Percentiles rank a stretch among this genome's conserved stretches.
phyloP scores from a whole-genome alignment of 2,888 invertebrate species.

The Fragum fragum region DNA sequence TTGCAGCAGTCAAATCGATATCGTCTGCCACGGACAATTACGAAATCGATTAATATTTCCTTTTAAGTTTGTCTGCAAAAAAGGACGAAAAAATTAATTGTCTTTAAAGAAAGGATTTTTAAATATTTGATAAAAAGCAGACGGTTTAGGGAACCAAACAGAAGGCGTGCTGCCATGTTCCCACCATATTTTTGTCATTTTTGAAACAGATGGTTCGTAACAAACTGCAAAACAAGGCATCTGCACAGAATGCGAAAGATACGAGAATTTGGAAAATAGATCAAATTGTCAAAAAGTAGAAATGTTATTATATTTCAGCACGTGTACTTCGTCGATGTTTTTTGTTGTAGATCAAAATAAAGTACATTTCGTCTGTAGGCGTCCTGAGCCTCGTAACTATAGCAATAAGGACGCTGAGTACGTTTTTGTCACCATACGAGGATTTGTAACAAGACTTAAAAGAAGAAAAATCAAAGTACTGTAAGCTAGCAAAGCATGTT shows the following conservation, averaged over 20 bases:
- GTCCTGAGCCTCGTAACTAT: too few relatives aligned
- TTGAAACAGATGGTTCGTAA: background rate
- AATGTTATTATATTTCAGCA: too few relatives aligned
- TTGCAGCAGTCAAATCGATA: slow-evolving; percentile 32
- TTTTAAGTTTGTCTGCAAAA: background rate
- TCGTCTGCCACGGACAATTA: slow-evolving; percentile 19
- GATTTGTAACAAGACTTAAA: too few relatives aligned
- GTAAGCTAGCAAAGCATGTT: too few relatives aligned
- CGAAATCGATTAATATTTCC: slow-evolving; percentile 20
- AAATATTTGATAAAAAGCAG: slow-evolving; percentile 21
- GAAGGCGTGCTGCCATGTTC: background rate
- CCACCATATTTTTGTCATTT: slow-evolving; percentile 1
- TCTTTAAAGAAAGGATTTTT: slow-evolving; percentile 13
- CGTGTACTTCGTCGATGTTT: too few relatives aligned
- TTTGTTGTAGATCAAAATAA: too few relatives aligned
- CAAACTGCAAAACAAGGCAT: background rate
- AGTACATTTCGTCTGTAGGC: too few relatives aligned
- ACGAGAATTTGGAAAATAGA: too few relatives aligned
- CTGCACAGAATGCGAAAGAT: background rate
- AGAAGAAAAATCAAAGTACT: too few relatives aligned
- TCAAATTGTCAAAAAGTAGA: too few relatives aligned
- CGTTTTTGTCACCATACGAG: too few relatives aligned
- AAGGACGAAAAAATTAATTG: slow-evolving; percentile 16
- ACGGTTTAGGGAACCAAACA: background rate
- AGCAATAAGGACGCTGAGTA: too few relatives aligned